Conservation (phyloP, 2,113 vertebrate genomes). For the Gyps fulvus region DNA sequence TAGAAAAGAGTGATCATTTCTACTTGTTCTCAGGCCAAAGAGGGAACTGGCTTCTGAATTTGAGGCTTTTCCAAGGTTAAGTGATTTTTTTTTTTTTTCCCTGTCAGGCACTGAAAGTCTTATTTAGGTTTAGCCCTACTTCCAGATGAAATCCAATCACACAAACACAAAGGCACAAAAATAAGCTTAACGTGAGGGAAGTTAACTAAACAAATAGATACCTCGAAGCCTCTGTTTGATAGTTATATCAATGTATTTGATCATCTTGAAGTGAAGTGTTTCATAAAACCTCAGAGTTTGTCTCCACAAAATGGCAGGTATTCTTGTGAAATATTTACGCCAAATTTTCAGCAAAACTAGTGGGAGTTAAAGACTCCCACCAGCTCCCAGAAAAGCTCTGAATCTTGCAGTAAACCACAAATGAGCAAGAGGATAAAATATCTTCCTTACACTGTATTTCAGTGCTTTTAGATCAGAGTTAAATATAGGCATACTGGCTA, state of each 20-base stretch:
- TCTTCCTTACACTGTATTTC: neutral
- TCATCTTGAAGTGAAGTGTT: neutral
- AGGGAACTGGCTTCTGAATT: neutral
- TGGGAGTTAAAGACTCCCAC: slow-evolving; percentile 7
- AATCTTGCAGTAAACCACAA: slow-evolving; percentile 29
- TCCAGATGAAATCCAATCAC: neutral
- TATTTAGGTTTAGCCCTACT: neutral
- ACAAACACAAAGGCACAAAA: neutral
- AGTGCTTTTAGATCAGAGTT: neutral
- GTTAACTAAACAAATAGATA: neutral
- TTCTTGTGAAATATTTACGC: neutral
- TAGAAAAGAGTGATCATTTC: neutral
- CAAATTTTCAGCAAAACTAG: neutral
- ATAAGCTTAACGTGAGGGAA: neutral
- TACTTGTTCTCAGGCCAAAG: neutral
- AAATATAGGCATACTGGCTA: slow-evolving; percentile 20
- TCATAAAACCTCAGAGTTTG: neutral
- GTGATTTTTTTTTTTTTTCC: neutral
- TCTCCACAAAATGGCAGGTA: neutral
- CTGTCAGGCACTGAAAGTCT: neutral
- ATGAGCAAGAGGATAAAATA: slow-evolving; percentile 50
- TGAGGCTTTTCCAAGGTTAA: neutral
- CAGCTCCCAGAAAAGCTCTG: neutral
- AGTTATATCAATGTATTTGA: neutral
- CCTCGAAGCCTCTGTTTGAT: neutral